Evolutionary conservation across 2,888 invertebrate species (phyloP).

Genomic region (Cryptophagus acutangulus): DNA sequence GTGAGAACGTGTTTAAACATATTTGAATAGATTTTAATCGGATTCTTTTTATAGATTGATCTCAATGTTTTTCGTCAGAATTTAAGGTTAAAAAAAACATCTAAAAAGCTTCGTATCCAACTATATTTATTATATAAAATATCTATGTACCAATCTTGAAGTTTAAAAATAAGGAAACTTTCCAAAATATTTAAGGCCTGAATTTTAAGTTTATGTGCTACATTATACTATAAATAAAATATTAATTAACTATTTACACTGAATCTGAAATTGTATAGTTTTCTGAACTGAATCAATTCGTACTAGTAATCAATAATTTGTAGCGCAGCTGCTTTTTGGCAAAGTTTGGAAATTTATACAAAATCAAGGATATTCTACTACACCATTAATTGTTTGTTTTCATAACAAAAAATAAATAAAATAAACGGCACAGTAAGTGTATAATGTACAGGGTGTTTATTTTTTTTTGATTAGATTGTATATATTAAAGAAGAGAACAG

Average conservation of each 20-base stretch:
- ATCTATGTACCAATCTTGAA: conserved; percentile 32
- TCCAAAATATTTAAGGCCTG: conserved; percentile 24
- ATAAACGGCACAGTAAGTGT: conserved; percentile 20
- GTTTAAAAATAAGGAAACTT: conserved; percentile 17
- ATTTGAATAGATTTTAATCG: conserved; percentile 21
- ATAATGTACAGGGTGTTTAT: conserved; percentile 33
- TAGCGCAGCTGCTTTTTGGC: no score
- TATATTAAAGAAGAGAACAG: no score
- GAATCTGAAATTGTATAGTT: no score
- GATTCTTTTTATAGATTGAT: conserved; percentile 29
- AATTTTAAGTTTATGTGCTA: conserved; percentile 22
- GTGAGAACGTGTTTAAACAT: conserved; percentile 21
- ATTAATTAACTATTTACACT: no score
- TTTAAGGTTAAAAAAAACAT: no score
- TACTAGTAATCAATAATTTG: no score
- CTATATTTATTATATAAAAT: conserved; percentile 23
- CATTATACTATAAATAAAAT: conserved; percentile 12
- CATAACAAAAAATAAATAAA: conserved; percentile 2
- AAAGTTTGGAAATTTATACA: no score
- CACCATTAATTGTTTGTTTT: no score
- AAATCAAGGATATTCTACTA: conserved; percentile 14
- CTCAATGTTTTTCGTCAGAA: conserved; percentile 32
- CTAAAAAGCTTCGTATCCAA: conserved; percentile 26
- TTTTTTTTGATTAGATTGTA: conserved; percentile 5
- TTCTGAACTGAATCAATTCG: no score